phyloP scores from a whole-genome alignment of 1,140 invertebrate genomes.

The Monochamus saltuarius region DNA sequence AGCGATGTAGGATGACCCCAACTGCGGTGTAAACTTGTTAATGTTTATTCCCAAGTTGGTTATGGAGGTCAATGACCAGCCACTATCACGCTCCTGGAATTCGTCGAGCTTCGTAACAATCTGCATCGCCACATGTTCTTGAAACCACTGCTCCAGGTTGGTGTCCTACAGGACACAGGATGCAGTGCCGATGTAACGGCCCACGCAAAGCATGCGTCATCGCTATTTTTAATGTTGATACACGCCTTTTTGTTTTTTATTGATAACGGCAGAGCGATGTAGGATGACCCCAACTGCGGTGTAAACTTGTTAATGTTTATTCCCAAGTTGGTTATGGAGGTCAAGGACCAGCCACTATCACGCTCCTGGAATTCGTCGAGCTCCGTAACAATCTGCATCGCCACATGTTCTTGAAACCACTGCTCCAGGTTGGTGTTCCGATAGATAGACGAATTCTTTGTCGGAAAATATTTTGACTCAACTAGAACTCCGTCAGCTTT shows the following conservation, averaged over 20 bases:
- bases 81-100: slow-evolving; percentile 28
- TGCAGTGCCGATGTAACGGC: slow-evolving; percentile 38
- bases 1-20: slow-evolving; percentile 40
- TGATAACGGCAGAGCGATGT: slow-evolving; percentile 40
- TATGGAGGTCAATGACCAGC: slow-evolving; percentile 17
- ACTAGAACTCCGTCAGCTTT: slow-evolving; percentile 2
- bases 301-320: slow-evolving; percentile 35
- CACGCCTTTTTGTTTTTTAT: slow-evolving; percentile 44
- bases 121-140: slow-evolving; percentile 29
- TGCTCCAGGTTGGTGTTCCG: slow-evolving; percentile 29
- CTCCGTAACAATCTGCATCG: slow-evolving; percentile 19
- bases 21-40: slow-evolving; percentile 39
- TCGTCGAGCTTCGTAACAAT: slow-evolving; percentile 30
- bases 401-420: slow-evolving; percentile 35
- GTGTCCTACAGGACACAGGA: too few relatives aligned
- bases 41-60: slow-evolving; percentile 22
- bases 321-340: slow-evolving; percentile 10
- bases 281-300: slow-evolving; percentile 41
- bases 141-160: slow-evolving; percentile 34
- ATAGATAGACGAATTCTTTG: slow-evolving; percentile 11
- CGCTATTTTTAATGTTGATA: slow-evolving; percentile 49
- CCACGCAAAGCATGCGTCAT: slow-evolving; percentile 49
- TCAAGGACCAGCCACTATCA: slow-evolving; percentile 23
- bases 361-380: slow-evolving; percentile 31
- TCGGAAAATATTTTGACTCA: slow-evolving; percentile 19